Evolutionary conservation across 2,888 invertebrate genomes (phyloP).

Genomic region (Taenaris catops): DNA sequence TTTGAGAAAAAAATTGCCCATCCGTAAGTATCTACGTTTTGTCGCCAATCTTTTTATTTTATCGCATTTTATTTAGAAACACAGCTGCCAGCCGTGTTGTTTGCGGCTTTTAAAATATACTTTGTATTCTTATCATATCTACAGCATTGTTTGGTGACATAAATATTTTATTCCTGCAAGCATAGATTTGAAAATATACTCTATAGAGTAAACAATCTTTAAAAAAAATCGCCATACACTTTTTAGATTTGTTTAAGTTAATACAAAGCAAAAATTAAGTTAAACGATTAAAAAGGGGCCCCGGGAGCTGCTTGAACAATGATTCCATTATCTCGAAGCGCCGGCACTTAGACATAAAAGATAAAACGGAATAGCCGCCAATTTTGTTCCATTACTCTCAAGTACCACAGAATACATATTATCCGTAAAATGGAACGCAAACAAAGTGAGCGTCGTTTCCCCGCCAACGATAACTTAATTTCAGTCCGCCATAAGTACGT

Average conservation of each 20-base stretch:
- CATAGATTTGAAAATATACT: constrained; percentile 1
- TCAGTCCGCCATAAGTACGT: constrained; percentile 79
- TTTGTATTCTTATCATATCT: constrained; percentile 30
- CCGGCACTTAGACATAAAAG: constrained; percentile 56
- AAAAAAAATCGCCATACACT: constrained; percentile 9
- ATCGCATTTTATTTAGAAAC: constrained; percentile 73
- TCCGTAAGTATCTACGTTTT: constrained; percentile 71
- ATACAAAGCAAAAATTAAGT: constrained; percentile 37
- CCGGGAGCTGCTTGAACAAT: constrained; percentile 59
- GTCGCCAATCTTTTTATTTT: constrained; percentile 75
- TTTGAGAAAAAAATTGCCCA: constrained; percentile 34
- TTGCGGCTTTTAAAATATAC: constrained; percentile 48
- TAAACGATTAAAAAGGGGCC: constrained; percentile 71
- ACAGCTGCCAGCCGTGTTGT: constrained; percentile 71
- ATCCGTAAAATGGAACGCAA: constrained; percentile 77
- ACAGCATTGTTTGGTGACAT: constrained; percentile 16
- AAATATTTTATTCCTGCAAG: constrained; percentile 8
- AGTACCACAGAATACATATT: constrained; percentile 66
- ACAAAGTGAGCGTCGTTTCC: constrained; percentile 76
- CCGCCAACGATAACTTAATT: constrained; percentile 78
- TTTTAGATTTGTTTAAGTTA: constrained; percentile 13
- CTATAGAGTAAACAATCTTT: neutral
- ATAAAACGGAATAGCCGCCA: constrained; percentile 71
- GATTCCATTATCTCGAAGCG: constrained; percentile 62
- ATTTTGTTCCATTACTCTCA: constrained; percentile 74